Evolutionary conservation across 2,797 vertebrate species (phyloP).

Genomic region (Anabas testudineus): DNA sequence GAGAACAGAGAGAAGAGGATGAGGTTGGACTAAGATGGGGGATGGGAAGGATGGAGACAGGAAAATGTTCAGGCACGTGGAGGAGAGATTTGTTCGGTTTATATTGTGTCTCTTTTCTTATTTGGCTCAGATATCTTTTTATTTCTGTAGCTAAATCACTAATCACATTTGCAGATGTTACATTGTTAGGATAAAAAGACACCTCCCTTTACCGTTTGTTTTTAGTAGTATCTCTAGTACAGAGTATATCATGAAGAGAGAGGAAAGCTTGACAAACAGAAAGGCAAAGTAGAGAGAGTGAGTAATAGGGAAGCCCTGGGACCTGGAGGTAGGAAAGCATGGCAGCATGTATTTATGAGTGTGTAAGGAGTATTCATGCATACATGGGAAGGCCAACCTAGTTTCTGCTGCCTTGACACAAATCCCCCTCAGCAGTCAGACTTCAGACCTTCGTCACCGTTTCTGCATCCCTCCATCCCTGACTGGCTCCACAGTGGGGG

Average conservation of each 20-base stretch:
- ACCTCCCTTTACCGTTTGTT: neutral
- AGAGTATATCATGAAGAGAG: too few species aligned
- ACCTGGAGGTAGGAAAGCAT: slow-evolving; percentile 19
- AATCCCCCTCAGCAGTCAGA: slow-evolving; percentile 51
- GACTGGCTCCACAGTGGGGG: neutral
- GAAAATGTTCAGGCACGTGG: slow-evolving; percentile 37
- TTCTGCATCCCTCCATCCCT: slow-evolving; percentile 5
- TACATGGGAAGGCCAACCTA: slow-evolving; percentile 66
- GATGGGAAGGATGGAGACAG: slow-evolving; percentile 51
- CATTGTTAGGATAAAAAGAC: too few species aligned
- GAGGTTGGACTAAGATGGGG: slow-evolving; percentile 54
- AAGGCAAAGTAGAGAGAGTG: neutral
- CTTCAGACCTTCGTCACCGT: slow-evolving; percentile 9
- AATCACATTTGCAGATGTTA: too few species aligned
- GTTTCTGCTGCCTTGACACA: slow-evolving; percentile 71
- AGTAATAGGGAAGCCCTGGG: slow-evolving; percentile 30
- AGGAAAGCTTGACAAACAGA: too few species aligned
- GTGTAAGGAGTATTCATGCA: slow-evolving; percentile 73
- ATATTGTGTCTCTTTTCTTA: neutral
- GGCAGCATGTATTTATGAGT: slow-evolving; percentile 65
- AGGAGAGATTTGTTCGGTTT: slow-evolving; percentile 3
- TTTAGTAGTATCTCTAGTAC: too few species aligned
- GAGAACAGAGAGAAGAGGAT: slow-evolving; percentile 34
- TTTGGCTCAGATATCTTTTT: neutral
- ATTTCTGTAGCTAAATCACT: too few species aligned